Evolutionary conservation across 2,113 vertebrate species (phyloP), one percentile per base, ranked within the genome.

Genomic region (Hypocryptadius cinnamomeus): DNA sequence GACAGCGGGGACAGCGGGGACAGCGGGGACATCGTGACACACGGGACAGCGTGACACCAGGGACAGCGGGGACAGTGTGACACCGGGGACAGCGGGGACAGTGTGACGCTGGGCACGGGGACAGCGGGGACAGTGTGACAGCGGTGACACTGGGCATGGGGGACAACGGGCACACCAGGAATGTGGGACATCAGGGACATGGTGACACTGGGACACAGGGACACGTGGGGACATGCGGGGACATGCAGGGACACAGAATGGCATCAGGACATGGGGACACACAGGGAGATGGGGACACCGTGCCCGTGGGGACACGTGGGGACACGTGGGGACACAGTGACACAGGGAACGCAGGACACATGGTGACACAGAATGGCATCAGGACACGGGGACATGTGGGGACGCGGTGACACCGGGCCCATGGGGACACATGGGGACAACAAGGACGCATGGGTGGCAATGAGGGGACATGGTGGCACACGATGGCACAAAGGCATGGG

Each of bases 1-100:
- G 27, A 51, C 50, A 28, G 9, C 2, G 8, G 1, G 8, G 95
- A 88, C 84, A 99, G 90, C 98, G 87, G 35, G 47, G 54, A 80
- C 19, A 54, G 3, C 5, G 30, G 60, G 73, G 48, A 53, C 69
- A 84, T 8, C 5, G 19, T 20, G 44, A 45, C 44, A 45, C 44
- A 4, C 13, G 40, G 13, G 13, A 6, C 6, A 6, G 40, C n/a
- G n/a, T n/a, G n/a, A n/a, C n/a, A n/a, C n/a, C n/a, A n/a, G 40
- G 40, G 40, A 40, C 40, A 40, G 40, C 13, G 40, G 40, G 13
- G 40, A 40, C 40, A 40, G n/a, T n/a, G 14, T 9, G 22, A 48
- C 47, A 24, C 7, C 13, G 0, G 47, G 47, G 47, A 48, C 47
- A 48, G 23, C 1, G 10, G n/a, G 31, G 51, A 53, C 51, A 30